Evolutionary conservation across 2,113 vertebrate species (phyloP), one percentile per base, ranked within the genome.

Genomic region (Kobus ellipsiprymnus): DNA sequence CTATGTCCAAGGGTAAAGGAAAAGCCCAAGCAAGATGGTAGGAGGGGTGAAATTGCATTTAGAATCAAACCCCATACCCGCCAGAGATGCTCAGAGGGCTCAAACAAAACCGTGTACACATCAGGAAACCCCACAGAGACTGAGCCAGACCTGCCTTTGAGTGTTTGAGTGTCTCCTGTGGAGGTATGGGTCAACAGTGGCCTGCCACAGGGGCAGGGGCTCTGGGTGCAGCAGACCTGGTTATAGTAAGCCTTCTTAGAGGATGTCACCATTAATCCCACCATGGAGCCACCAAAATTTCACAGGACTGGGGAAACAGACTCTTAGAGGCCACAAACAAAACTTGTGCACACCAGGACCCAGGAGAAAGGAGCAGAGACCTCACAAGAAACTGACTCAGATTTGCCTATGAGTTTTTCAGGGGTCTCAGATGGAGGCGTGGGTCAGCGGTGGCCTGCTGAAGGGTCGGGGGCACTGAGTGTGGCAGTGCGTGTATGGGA

Each of bases 401-500:
- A 64, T 33, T 64, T 33, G 6, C 30, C 62, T 33, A 16, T 64
- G 30, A 64, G 62, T 33, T 30, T 30, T 64, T 30, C 7, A 64
- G 30, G 30, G 7, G 30, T 33, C 62, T 64, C 62, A 33, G 62
- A 29, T 64, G 62, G 62, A 64, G 15, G 7, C 0, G 0, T 64
- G 62, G 30, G 15, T 33, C 62, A 64, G 62, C 3, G 1, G 62
- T 64, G 62, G 62, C 62, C 62, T 33, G 3, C 62, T 33, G 62
- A 3, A 33, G 62, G 3, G 6, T 64, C 1, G 0, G 30, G 60
- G 30, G 30, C 30, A 64, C 62, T 4, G 14, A 64, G 0, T 33
- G 3, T 0, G 0, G 62, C 62, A 4, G 14, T 64, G 62, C 3
- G 0, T 64, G 15, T 7, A 8, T 64, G 62, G 15, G 15, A 64